These are phyloP conservation scores for Liasis olivaceus DNA, from an alignment of 2,797 vertebrate genomes.

Conservation along the genomic window DNA sequence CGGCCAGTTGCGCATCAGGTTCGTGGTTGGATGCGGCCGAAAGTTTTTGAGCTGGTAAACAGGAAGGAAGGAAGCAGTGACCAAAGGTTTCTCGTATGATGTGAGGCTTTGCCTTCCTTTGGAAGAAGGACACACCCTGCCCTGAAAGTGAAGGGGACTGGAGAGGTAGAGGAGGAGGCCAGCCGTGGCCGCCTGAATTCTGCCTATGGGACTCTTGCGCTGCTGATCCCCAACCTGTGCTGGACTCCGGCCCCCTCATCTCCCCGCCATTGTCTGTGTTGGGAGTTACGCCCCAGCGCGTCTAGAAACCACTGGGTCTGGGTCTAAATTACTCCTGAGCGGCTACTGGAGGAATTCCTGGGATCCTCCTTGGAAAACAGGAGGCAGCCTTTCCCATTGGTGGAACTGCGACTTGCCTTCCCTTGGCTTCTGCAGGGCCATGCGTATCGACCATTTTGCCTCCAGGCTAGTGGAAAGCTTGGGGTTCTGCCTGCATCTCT, in stretches of 20 bases:
- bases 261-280: background rate
- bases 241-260: background rate
- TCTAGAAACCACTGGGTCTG: background rate
- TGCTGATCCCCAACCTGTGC: background rate
- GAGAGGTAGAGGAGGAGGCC: background rate
- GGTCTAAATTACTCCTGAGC: background rate
- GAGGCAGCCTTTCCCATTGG: background rate
- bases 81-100: background rate
- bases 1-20: background rate
- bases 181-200: background rate
- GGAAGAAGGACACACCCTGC: background rate
- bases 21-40: background rate
- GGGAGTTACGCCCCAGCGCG: background rate
- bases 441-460: constrained; percentile 29
- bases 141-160: background rate
- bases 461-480: background rate
- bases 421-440: fast-evolving
- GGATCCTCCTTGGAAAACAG: background rate
- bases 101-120: background rate
- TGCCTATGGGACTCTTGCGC: background rate
- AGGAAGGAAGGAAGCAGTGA: background rate
- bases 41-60: background rate
- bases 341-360: background rate
- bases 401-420: background rate
- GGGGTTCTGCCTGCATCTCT: background rate